These are phyloP conservation scores for Berghia stephanieae DNA, from an alignment of 1,140 invertebrate genomes.

Conservation along the genomic window DNA sequence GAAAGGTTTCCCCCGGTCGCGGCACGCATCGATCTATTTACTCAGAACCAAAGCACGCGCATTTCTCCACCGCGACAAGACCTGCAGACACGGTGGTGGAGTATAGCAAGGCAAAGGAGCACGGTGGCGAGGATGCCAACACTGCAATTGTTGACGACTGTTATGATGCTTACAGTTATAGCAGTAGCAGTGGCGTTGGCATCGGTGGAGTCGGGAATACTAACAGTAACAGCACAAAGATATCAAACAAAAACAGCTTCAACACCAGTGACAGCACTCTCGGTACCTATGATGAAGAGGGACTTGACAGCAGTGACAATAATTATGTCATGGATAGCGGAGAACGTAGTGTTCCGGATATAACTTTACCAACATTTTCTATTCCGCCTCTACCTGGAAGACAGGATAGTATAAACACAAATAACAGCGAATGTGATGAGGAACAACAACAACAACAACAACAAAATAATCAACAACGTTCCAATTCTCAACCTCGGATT, in stretches of 20 bases:
- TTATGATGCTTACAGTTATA: neutral
- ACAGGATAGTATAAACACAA: too few species aligned
- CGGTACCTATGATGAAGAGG: neutral
- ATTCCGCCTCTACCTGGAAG: neutral
- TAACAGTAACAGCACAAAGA: neutral
- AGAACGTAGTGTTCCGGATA: neutral
- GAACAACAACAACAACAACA: neutral
- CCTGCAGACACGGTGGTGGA: neutral
- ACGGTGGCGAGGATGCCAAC: neutral
- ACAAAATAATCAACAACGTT: neutral
- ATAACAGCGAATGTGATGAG: neutral
- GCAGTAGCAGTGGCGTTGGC: slow-evolving; percentile 12
- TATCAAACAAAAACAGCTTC: neutral
- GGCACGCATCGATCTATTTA: neutral
- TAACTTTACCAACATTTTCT: neutral
- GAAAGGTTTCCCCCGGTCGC: neutral
- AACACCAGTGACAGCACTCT: neutral
- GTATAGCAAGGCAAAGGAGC: neutral
- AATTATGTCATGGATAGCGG: slow-evolving; percentile 26
- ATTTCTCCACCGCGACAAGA: neutral
- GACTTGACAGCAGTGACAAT: neutral
- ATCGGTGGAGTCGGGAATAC: neutral
- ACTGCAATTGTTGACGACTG: neutral
- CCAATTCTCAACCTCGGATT: neutral
- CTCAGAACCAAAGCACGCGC: neutral